Base-by-base conservation (phyloP, 2,797 vertebrate genomes). In the Carduelis carduelis region DNA sequence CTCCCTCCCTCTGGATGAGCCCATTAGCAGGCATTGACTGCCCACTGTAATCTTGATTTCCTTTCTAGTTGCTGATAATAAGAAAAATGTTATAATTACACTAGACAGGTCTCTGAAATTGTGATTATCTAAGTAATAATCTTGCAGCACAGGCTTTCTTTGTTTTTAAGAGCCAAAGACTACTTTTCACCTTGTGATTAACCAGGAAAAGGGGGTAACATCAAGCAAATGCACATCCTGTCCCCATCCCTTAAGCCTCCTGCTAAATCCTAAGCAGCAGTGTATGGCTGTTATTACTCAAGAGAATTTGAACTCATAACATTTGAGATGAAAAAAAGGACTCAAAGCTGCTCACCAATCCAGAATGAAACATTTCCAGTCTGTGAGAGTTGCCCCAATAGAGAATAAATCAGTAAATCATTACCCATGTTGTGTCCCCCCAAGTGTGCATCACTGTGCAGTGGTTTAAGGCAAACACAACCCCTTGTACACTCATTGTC, bases 381-480 rank as follows among this genome's bases (percentile, higher is more conserved):
- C 52, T 44, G 74, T 12, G 41, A 69, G 79, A 57, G 64, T 85
- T 65, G 70, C 21, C 52, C 89, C 8, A 26, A 52, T 50, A 77
- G 83, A 86, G 81, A 87, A 92, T 83, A 91, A 93, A 94, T 95
- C 91, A 94, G 91, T 95, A 92, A 95, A 86, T 92, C 90, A 91
- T 94, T 96, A 94, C 32, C 41, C 0, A 3, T 14, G 28, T 79
- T 88, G 74, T 69, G 8, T 27, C 14, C 50, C 41, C 59, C 22
- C 8, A 20, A 23, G 34, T 47, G 71, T 16, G 37, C 81, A 77
- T 72, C 64, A 4, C 43, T 49, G 17, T 14, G 55, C 65, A 15
- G 56, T 32, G 68, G 43, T 55, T 35, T 53, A 69, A 63, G 63
- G 82, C 59, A 21, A 77, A 74, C 49, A n/a, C 71, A 63, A 18